Conservation (phyloP, 2,888 invertebrate species). For the Platypus cylindrus region DNA sequence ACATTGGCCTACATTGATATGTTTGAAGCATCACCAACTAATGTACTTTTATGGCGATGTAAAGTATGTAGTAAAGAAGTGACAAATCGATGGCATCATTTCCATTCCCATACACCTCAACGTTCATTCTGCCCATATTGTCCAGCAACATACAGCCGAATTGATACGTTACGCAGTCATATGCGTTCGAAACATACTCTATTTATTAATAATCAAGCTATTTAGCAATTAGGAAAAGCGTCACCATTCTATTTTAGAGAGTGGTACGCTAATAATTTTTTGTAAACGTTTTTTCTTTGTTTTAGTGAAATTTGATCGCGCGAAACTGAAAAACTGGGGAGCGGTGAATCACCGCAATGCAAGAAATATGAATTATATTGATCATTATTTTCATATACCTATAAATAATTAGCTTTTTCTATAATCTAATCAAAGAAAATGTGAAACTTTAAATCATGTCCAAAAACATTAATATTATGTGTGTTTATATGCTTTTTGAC, state of each 20-base stretch:
- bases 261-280: conserved; percentile 13
- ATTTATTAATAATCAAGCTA: conserved; percentile 18
- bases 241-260: conserved; percentile 12
- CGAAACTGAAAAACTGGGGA: no score
- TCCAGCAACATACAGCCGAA: conserved; percentile 76
- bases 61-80: conserved; percentile 72
- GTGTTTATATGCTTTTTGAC: no score
- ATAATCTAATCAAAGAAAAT: no score
- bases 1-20: conserved; percentile 68
- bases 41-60: conserved; percentile 67
- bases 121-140: conserved; percentile 74
- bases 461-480: no score
- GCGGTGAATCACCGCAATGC: no score
- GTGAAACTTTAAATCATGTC: no score
- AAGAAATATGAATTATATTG: no score
- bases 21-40: conserved; percentile 59
- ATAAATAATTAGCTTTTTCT: no score
- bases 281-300: no score
- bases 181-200: conserved; percentile 57
- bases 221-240: conserved; percentile 14
- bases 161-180: conserved; percentile 74
- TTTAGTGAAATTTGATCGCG: conserved; percentile 14
- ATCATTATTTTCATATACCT: no score
- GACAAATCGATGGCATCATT: conserved; percentile 81
- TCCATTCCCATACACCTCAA: conserved; percentile 70